Evolutionary conservation across 2,113 vertebrate species (phyloP).

Genomic region (Percopsis transmontana): DNA sequence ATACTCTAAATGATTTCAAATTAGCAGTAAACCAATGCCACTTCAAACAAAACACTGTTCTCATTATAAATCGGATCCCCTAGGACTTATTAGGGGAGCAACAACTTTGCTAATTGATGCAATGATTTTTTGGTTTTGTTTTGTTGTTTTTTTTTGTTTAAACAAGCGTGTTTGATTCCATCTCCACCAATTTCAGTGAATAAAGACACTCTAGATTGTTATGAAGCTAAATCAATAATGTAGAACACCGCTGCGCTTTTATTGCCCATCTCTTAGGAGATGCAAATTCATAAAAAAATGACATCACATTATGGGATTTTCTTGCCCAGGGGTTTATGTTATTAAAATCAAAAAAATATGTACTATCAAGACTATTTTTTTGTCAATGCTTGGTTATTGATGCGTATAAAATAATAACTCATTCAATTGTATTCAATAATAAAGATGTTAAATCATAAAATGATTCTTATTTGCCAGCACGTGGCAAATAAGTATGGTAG

Average conservation of each 20-base stretch:
- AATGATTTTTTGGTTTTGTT: conserved; percentile 63
- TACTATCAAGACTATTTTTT: conserved; percentile 32
- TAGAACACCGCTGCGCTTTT: conserved; percentile 65
- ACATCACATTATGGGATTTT: conserved; percentile 53
- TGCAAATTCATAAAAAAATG: conserved; percentile 51
- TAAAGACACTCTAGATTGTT: conserved; percentile 68
- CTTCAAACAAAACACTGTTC: conserved; percentile 80
- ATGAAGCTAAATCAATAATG: conserved; percentile 72
- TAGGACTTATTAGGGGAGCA: conserved; percentile 86
- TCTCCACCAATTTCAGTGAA: conserved; percentile 51
- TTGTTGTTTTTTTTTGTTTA: neutral
- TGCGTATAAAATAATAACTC: conserved; percentile 37
- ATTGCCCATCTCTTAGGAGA: conserved; percentile 60
- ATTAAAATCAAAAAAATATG: conserved; percentile 46
- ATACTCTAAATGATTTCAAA: conserved; percentile 92
- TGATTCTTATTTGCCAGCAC: conserved; percentile 26
- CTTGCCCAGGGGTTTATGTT: conserved; percentile 46
- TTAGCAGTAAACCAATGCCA: conserved; percentile 87
- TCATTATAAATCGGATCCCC: conserved; percentile 83
- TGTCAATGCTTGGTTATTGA: conserved; percentile 56
- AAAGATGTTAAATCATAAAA: conserved; percentile 36
- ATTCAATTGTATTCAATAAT: conserved; percentile 18
- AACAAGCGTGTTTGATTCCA: conserved; percentile 54
- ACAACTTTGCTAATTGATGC: conserved; percentile 85
- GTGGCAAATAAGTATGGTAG: conserved; percentile 14